A percentile compares a stretch with the other conserved stretches of the same genome.
Conservation (phyloP, 2,888 invertebrate genomes). For the Rotaria macrura region DNA sequence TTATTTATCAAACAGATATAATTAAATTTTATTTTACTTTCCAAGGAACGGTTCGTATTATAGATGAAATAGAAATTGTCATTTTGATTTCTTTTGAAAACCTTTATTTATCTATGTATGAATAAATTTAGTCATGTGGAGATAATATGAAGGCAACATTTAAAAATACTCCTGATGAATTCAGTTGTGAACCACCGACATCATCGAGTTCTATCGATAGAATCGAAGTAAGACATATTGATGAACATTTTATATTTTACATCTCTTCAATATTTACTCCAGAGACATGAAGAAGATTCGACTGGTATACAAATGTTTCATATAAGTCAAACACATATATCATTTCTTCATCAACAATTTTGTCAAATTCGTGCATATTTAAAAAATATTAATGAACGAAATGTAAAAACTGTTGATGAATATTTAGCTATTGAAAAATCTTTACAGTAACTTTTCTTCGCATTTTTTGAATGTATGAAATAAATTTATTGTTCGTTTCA, state of each 20-base stretch:
- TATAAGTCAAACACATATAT: background rate
- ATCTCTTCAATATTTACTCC: background rate
- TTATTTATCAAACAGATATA: constrained; percentile 47
- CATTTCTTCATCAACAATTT: background rate
- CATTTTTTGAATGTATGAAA: too few species aligned
- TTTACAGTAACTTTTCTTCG: constrained; percentile 41
- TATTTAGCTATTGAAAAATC: background rate
- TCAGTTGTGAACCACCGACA: background rate
- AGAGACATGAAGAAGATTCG: background rate
- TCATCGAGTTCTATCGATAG: background rate
- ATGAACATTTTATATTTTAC: background rate
- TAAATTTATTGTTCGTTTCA: background rate
- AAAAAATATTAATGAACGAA: background rate
- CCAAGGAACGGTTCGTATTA: constrained; percentile 46
- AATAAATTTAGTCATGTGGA: background rate
- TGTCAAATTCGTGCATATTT: background rate
- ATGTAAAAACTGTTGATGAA: background rate
- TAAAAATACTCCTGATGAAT: background rate
- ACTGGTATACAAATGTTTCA: background rate
- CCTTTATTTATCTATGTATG: background rate
- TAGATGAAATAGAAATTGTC: background rate
- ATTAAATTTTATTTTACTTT: constrained; percentile 49
- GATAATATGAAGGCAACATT: constrained; percentile 14
- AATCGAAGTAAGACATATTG: background rate
- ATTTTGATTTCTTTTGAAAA: background rate